Percentiles rank a stretch among this genome's conserved stretches.
Evolutionary conservation across 2,797 vertebrate genomes (phyloP).

Genomic region (Phrynocephalus guinanensis): DNA sequence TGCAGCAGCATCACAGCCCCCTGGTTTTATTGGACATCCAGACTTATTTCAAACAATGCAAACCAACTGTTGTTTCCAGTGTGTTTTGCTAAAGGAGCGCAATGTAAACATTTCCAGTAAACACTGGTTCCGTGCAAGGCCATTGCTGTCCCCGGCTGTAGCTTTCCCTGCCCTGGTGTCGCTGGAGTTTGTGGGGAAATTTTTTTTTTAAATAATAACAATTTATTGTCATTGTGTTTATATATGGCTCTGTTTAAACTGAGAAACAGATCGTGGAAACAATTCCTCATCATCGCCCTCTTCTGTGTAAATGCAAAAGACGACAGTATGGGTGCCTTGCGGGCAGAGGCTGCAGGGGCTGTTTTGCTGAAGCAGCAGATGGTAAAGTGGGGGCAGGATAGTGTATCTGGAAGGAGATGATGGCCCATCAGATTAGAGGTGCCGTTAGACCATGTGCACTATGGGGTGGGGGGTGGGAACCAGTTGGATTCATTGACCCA

Average conservation of each 20-base stretch:
- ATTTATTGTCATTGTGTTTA: no score
- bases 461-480: no score
- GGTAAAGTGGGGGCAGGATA: no score
- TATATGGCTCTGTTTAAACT: slow-evolving; percentile 20
- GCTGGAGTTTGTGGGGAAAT: background rate
- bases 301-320: background rate
- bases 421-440: no score
- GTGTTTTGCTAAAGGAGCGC: slow-evolving; percentile 5
- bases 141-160: background rate
- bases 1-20: no score
- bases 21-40: background rate
- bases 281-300: background rate
- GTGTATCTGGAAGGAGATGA: background rate
- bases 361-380: background rate
- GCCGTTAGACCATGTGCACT: no score
- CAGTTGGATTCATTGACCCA: no score
- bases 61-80: background rate
- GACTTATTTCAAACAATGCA: background rate
- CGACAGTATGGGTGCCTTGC: background rate
- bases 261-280: background rate
- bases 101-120: slow-evolving; percentile 4
- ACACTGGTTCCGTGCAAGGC: background rate
- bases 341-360: no score
- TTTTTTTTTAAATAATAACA: no score
- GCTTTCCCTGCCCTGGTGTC: background rate